These are phyloP conservation scores for Bambusicola thoracicus DNA, from an alignment of 2,113 vertebrate genomes.

Conservation along the genomic window DNA sequence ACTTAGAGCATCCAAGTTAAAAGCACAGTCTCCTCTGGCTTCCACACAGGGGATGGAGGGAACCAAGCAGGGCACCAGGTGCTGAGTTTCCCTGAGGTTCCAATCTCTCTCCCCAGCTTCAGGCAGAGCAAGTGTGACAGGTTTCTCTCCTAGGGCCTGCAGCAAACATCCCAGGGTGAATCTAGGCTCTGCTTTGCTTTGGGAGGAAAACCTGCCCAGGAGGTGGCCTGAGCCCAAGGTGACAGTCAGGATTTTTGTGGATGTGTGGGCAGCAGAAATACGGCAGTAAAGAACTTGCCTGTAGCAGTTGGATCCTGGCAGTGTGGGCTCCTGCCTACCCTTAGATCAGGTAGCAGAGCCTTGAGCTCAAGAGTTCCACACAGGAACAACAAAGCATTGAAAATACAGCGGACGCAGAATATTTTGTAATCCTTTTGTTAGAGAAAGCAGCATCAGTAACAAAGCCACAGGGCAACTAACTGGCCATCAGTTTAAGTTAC, in stretches of 20 bases:
- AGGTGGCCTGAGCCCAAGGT: not conserved
- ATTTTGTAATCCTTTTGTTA: not conserved
- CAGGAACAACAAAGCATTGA: not conserved
- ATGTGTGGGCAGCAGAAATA: not conserved
- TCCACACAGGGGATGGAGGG: not conserved
- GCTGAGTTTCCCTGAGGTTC: not conserved
- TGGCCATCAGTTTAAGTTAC: rapidly evolving
- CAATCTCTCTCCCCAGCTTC: rapidly evolving
- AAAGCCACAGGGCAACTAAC: not conserved
- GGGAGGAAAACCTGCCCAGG: not conserved
- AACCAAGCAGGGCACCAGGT: not conserved
- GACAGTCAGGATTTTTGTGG: not conserved
- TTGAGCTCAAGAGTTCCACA: rapidly evolving
- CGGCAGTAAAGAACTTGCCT: not conserved
- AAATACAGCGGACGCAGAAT: not conserved
- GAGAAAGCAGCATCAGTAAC: not conserved
- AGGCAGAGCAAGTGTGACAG: not conserved
- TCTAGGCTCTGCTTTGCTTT: not conserved
- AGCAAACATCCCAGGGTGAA: not conserved
- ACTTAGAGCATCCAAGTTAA: not conserved
- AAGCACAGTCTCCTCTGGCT: not conserved
- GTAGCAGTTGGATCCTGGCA: not conserved
- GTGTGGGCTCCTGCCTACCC: not conserved
- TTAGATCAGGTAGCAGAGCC: not conserved
- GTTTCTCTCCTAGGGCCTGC: not conserved